Evolutionary conservation across 2,888 invertebrate species (phyloP).

Genomic region (Timema cristinae): DNA sequence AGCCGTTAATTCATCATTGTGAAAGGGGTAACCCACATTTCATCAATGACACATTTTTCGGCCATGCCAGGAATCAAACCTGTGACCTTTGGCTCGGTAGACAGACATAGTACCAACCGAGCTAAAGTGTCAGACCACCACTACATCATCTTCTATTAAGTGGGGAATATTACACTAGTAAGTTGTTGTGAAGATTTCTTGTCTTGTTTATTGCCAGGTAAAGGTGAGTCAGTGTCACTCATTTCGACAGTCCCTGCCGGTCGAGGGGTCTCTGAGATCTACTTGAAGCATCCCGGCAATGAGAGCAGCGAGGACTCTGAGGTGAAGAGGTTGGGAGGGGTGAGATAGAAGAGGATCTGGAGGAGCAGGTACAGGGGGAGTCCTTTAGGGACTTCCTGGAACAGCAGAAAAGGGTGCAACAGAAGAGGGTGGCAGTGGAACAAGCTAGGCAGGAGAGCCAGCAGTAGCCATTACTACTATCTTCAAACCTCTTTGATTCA

Average conservation of each 20-base stretch:
- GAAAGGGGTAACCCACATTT: too few relatives aligned
- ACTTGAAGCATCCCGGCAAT: constrained; percentile 67
- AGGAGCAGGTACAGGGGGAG: constrained; percentile 40
- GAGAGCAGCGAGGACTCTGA: constrained; percentile 76
- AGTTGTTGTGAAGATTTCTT: too few relatives aligned
- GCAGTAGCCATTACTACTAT: constrained; percentile 2
- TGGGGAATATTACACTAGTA: too few relatives aligned
- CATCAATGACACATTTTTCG: too few relatives aligned
- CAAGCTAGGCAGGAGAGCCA: neutral
- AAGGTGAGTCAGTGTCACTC: constrained; percentile 24
- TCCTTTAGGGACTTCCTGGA: constrained; percentile 42
- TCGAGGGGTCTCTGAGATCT: constrained; percentile 65
- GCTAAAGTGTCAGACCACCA: too few relatives aligned
- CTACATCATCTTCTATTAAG: too few relatives aligned
- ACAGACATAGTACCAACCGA: too few relatives aligned
- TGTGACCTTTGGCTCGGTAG: too few relatives aligned
- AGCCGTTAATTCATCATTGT: too few relatives aligned
- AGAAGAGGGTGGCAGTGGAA: constrained; percentile 36
- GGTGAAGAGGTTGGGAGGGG: constrained; percentile 43
- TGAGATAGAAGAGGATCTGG: constrained; percentile 24
- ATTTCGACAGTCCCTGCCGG: constrained; percentile 53
- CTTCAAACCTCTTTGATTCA: neutral
- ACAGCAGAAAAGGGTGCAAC: constrained; percentile 44
- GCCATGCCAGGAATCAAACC: too few relatives aligned
- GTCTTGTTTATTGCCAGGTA: neutral